Evolutionary conservation across 1,140 invertebrate genomes (phyloP), one percentile per base, ranked within the genome.

Genomic region (Drosophila pectinifera): DNA sequence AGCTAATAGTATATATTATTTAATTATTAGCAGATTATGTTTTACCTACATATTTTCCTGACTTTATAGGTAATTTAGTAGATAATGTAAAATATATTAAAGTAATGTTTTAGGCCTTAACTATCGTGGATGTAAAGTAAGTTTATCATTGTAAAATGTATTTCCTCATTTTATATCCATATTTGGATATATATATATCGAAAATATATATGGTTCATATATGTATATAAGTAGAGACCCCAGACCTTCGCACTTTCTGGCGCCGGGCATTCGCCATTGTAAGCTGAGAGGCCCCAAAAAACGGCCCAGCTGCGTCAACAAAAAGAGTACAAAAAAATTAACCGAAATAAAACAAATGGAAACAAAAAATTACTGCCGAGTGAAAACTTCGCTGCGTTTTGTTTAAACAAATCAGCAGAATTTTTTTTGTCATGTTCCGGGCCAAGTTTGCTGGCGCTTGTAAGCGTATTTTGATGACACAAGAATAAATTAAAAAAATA

Each of bases 391-490:
- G 16, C 73, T 70, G 34, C 54, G 46, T 67, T 75, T 74, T 78
- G 56, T 80, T 84, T 84, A 61, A 84, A 62, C 76, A 80, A 80
- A 80, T 84, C 80, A 84, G 80, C 80, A 73, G 45, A 80, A 84
- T 70, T 58, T 64, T 69, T 75, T 82, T 70, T 82, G 74, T 59
- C 55, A 56, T 77, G 63, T 79, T 79, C 56, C 51, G 38, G 46
- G 64, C 80, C 76, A 83, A 84, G 61, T 78, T 79, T 76, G 72
- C 65, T 84, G 80, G 80, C 80, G 76, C 80, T 84, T 84, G 80
- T 84, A 84, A 84, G 72, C 73, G 76, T 13, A 61, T 70, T 83
- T 76, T 46, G 53, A 65, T 70, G 53, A 55, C 20, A 41, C 20
- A 14, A 31, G 41, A 18, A 48, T 67, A 68, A 59, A 28, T 1